These are phyloP conservation scores for Mythimna lalbum DNA, from an alignment of 2,888 invertebrate genomes.

Conservation along the genomic window DNA sequence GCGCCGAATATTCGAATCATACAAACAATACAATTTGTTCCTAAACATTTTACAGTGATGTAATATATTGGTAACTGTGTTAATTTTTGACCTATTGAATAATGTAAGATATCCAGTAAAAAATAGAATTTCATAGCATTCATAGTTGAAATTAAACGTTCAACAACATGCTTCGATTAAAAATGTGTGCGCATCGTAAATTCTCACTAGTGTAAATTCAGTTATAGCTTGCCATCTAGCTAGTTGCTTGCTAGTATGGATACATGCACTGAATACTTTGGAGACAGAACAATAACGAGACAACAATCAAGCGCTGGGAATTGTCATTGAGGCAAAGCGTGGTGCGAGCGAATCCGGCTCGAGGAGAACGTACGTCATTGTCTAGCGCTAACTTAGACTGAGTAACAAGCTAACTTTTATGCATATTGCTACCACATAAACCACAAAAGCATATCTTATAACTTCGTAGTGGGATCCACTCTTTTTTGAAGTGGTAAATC, in stretches of 20 bases:
- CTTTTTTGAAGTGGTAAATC: no score
- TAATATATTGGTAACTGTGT: constrained; percentile 12
- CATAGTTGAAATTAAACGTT: constrained; percentile 7
- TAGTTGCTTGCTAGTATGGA: no score
- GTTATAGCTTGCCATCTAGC: constrained; percentile 39
- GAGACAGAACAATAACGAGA: constrained; percentile 74
- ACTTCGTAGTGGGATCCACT: no score
- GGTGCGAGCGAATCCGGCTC: constrained; percentile 38
- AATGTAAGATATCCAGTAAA: background rate
- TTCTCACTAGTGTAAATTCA: constrained; percentile 41
- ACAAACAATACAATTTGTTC: constrained; percentile 28
- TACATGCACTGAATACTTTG: constrained; percentile 79
- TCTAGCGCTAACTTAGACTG: constrained; percentile 27
- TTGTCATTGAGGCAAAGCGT: constrained; percentile 67
- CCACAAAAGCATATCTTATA: no score
- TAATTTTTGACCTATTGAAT: constrained; percentile 15
- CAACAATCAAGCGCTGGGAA: constrained; percentile 69
- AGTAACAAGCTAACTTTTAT: constrained; percentile 30
- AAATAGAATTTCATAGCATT: background rate
- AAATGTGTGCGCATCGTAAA: constrained; percentile 45
- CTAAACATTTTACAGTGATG: constrained; percentile 15
- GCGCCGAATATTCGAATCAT: constrained; percentile 29
- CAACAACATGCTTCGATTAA: constrained; percentile 36
- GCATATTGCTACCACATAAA: constrained; percentile 6
- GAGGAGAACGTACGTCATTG: constrained; percentile 48